These are phyloP conservation scores for Xestobium rufovillosum DNA, from an alignment of 2,888 invertebrate genomes.

Conservation along the genomic window DNA sequence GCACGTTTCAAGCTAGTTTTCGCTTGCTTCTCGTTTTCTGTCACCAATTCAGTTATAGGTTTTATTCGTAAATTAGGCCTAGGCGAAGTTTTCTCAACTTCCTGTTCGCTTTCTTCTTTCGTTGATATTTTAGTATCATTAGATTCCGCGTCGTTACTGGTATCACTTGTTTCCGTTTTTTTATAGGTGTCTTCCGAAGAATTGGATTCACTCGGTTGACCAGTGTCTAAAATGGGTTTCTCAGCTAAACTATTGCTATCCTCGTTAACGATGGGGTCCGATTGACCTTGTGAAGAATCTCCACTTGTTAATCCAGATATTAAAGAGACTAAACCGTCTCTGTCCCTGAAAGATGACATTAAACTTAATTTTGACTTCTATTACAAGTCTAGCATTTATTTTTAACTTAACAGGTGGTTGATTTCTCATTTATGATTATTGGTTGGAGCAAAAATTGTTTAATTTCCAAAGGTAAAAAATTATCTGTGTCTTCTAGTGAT, in stretches of 20 bases:
- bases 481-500: no score
- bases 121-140: conserved; percentile 20
- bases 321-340: conserved; percentile 72
- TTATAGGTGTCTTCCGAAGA: conserved; percentile 19
- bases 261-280: conserved; percentile 54
- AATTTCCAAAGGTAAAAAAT: no score
- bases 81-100: conserved; percentile 13
- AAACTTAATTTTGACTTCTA: no score
- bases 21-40: not conserved
- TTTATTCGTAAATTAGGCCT: conserved; percentile 10
- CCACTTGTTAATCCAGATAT: conserved; percentile 67
- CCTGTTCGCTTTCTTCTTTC: conserved; percentile 16
- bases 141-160: conserved; percentile 18
- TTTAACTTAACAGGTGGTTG: conserved; percentile 1
- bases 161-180: conserved; percentile 35
- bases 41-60: conserved; percentile 1
- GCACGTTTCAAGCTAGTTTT: not conserved
- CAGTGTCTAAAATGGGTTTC: conserved; percentile 50
- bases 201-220: conserved; percentile 38
- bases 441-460: no score
- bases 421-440: conserved; percentile 5
- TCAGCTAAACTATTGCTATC: conserved; percentile 55
- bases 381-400: no score
- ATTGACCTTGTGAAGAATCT: conserved; percentile 54
- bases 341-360: conserved; percentile 34